A percentile compares a stretch with the other conserved stretches of the same genome.
phyloP scores from a whole-genome alignment of 2,113 vertebrate species.

The Acinonyx jubatus region DNA sequence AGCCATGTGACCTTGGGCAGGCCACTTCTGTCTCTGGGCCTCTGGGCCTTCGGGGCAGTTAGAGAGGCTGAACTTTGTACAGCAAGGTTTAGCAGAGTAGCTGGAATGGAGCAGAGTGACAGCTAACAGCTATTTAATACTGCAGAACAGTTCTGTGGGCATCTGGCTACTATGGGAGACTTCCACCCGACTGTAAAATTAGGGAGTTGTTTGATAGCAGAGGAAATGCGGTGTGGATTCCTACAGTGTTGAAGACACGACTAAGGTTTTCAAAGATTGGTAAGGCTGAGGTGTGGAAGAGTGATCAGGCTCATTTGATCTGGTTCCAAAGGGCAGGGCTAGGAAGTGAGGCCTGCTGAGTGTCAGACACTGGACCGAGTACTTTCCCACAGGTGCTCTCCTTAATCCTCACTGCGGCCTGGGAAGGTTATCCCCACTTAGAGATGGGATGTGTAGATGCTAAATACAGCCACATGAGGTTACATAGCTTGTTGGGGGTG shows the following conservation, averaged over 20 bases:
- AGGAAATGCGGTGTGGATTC: background rate
- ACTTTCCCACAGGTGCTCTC: background rate
- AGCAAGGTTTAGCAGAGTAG: background rate
- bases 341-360: background rate
- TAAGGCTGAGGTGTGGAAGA: background rate
- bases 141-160: background rate
- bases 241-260: background rate
- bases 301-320: background rate
- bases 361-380: background rate
- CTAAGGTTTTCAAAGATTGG: background rate
- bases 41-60: background rate
- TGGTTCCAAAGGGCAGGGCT: background rate
- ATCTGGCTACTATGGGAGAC: background rate
- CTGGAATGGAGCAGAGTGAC: background rate
- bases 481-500: background rate
- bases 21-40: background rate
- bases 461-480: background rate
- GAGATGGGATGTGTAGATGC: background rate
- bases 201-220: background rate
- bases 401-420: background rate
- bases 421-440: background rate
- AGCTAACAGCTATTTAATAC: background rate
- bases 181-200: background rate
- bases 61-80: background rate
- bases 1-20: background rate